A percentile compares a stretch with the other conserved stretches of the same genome.
These are phyloP conservation scores for Eudasyphora cyanicolor DNA, from an alignment of 2,888 invertebrate genomes.

Conservation along the genomic window DNA sequence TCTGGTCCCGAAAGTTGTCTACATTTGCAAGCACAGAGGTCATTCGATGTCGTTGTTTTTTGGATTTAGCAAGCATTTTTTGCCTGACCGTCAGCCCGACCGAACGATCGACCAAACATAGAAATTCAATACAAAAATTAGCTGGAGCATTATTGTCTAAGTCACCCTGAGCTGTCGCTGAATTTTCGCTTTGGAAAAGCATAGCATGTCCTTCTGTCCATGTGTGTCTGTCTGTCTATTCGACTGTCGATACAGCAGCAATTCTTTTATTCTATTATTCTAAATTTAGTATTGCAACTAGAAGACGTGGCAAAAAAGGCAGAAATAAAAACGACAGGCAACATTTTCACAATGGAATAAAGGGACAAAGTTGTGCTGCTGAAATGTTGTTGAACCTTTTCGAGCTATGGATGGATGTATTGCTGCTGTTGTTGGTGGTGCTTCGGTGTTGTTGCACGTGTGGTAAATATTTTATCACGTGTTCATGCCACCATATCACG, in stretches of 20 bases:
- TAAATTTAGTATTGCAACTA: constrained; percentile 50
- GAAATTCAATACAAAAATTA: constrained; percentile 27
- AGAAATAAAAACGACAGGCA: constrained; percentile 28
- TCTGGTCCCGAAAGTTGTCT: not conserved
- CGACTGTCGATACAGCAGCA: too few relatives aligned
- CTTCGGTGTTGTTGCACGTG: constrained; percentile 59
- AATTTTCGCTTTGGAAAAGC: not conserved
- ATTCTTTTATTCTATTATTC: constrained; percentile 48
- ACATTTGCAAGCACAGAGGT: constrained; percentile 1
- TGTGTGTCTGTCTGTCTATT: not conserved
- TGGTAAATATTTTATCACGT: constrained; percentile 67
- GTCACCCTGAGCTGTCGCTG: not conserved
- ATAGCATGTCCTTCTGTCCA: not conserved
- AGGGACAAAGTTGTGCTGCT: constrained; percentile 9
- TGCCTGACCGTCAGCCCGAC: not conserved
- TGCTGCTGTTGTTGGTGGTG: constrained; percentile 48
- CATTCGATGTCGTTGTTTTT: not conserved
- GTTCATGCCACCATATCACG: constrained; percentile 67
- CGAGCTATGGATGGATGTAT: not conserved
- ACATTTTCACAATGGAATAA: constrained; percentile 27
- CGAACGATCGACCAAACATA: not conserved
- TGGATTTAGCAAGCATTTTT: not conserved
- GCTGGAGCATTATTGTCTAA: not conserved
- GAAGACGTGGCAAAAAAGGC: not conserved
- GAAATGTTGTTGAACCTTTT: constrained; percentile 27